Conservation (phyloP, 2,113 vertebrate genomes). For the Monopterus albus region DNA sequence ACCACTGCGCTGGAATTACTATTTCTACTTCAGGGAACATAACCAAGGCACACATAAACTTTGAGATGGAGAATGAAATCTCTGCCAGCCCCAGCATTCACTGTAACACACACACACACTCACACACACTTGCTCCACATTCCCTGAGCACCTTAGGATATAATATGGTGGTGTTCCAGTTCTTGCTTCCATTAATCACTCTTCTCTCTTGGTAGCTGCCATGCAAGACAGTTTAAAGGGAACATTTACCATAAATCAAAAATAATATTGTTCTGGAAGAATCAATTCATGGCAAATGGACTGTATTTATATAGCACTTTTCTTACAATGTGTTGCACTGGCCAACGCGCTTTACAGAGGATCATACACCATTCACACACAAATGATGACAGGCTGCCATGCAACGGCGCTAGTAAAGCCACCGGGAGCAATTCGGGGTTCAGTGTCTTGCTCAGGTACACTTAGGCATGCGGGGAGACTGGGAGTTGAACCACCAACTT, state of each 20-base stretch:
- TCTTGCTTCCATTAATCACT: conserved; percentile 56
- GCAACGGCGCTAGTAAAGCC: no score
- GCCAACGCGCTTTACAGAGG: no score
- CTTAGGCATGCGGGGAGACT: no score
- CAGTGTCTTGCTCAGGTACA: no score
- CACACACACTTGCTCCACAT: background rate
- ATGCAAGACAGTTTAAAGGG: conserved; percentile 19
- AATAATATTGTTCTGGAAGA: background rate
- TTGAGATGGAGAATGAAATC: conserved; percentile 50
- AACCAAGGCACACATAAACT: conserved; percentile 14
- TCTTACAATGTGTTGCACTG: no score
- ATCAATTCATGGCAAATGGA: no score
- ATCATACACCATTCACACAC: no score
- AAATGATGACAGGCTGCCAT: no score
- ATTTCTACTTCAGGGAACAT: conserved; percentile 26
- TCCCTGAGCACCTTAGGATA: conserved; percentile 30
- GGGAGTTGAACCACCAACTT: no score
- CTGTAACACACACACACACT: conserved; percentile 4
- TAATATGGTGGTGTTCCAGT: conserved; percentile 55
- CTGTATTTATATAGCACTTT: no score
- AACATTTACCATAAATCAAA: conserved; percentile 21
- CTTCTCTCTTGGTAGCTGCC: conserved; percentile 35
- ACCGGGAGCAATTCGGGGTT: no score
- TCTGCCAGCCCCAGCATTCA: background rate
- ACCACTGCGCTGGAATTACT: background rate